Evolutionary conservation across 2,888 invertebrate genomes (phyloP).

Genomic region (Drosophila silvestris): DNA sequence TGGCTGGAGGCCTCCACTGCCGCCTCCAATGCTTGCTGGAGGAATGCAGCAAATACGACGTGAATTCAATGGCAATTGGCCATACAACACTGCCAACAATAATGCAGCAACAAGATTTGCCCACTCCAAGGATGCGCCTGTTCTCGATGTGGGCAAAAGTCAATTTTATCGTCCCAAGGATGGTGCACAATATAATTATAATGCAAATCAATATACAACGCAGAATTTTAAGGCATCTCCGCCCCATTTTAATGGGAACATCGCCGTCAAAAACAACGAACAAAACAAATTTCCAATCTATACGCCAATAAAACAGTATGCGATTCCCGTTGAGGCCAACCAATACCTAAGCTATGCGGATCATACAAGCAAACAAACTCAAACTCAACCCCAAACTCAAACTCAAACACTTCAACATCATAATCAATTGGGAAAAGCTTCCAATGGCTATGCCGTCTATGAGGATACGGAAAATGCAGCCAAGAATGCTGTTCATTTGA

Average conservation of each 20-base stretch:
- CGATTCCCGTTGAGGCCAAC: conserved; percentile 63
- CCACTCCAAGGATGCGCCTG: conserved; percentile 66
- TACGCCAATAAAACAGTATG: conserved; percentile 64
- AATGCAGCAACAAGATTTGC: conserved; percentile 65
- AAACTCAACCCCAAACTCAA: conserved; percentile 8
- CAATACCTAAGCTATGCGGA: conserved; percentile 31
- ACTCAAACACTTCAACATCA: conserved; percentile 7
- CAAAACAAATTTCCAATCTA: conserved; percentile 46
- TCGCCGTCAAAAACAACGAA: conserved; percentile 35
- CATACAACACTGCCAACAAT: conserved; percentile 42
- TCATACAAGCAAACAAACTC: conserved; percentile 32
- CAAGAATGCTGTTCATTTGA: conserved; percentile 33
- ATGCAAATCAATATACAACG: conserved; percentile 62
- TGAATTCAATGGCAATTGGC: conserved; percentile 59
- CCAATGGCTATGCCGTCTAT: conserved; percentile 70
- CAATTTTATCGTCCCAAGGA: conserved; percentile 56
- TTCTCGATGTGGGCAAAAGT: conserved; percentile 71
- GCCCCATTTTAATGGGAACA: conserved; percentile 78
- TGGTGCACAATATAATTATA: conserved; percentile 48
- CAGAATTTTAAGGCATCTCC: conserved; percentile 82
- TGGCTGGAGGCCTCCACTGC: conserved; percentile 38
- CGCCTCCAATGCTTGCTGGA: conserved; percentile 36
- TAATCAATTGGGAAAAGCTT: conserved; percentile 37
- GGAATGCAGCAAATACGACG: conserved; percentile 71
- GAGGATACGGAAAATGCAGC: conserved; percentile 73